phyloP scores from a whole-genome alignment of 1,140 invertebrate genomes.

The Psilanteris sp. region DNA sequence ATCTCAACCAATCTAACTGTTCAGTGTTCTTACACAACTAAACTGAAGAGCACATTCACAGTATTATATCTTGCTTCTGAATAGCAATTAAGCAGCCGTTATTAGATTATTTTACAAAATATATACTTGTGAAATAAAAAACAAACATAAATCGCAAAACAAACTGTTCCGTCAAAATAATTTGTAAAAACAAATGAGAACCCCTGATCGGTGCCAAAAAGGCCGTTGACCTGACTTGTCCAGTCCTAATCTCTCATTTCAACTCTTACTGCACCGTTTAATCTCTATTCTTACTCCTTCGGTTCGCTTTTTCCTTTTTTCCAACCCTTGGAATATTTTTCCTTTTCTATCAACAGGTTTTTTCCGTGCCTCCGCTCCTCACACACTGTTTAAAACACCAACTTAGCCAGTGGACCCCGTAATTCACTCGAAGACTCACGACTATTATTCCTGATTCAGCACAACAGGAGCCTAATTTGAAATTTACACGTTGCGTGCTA shows the following conservation, averaged over 20 bases:
- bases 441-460: constrained; percentile 12
- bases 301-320: not conserved
- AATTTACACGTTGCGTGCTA: constrained; percentile 44
- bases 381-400: not conserved
- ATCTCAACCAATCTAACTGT: no score
- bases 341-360: constrained; percentile 34
- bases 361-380: not conserved
- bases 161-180: no score
- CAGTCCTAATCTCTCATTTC: constrained; percentile 36
- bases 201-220: constrained; percentile 13
- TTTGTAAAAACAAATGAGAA: constrained; percentile 2
- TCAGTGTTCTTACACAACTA: no score
- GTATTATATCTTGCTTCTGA: no score
- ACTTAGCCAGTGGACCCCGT: constrained; percentile 20
- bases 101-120: no score
- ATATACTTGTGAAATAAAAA: no score
- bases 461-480: constrained; percentile 19
- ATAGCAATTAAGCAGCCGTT: no score
- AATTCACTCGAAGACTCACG: constrained; percentile 11
- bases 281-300: constrained; percentile 29
- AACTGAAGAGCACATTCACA: no score
- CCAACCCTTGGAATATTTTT: not conserved
- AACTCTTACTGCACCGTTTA: constrained; percentile 12
- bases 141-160: no score
- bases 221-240: constrained; percentile 32